Evolutionary conservation across 2,888 invertebrate genomes (phyloP).

Genomic region (Rhagium mordax): DNA sequence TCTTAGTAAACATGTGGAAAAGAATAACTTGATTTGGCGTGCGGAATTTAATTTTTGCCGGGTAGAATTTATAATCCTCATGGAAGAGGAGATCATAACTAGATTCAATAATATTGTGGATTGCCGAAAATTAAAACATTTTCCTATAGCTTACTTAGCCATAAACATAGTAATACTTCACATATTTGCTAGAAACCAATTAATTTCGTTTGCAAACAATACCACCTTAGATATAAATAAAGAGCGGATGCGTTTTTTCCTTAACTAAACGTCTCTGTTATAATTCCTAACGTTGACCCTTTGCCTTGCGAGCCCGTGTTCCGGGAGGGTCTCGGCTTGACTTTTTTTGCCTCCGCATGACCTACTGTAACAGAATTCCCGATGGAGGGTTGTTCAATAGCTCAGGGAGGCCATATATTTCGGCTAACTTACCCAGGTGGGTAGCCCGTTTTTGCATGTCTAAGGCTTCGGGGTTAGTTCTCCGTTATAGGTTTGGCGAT

Average conservation of each 20-base stretch:
- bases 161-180: no score
- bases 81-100: no score
- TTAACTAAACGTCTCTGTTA: neutral
- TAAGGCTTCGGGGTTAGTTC: neutral
- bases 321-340: neutral
- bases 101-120: no score
- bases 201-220: no score
- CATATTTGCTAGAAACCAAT: no score
- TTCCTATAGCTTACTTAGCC: no score
- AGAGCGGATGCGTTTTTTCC: neutral
- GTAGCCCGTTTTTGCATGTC: conserved; percentile 8
- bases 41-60: no score
- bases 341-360: neutral
- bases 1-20: no score
- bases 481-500: neutral
- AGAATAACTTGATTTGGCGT: no score
- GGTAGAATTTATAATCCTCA: no score
- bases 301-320: neutral
- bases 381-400: neutral
- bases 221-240: no score
- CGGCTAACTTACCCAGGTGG: neutral
- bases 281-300: neutral
- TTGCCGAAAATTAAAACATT: no score
- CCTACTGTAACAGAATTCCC: neutral
- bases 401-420: neutral